Base-by-base conservation (phyloP, 2,888 invertebrate genomes). In the Anaspis maculata region DNA sequence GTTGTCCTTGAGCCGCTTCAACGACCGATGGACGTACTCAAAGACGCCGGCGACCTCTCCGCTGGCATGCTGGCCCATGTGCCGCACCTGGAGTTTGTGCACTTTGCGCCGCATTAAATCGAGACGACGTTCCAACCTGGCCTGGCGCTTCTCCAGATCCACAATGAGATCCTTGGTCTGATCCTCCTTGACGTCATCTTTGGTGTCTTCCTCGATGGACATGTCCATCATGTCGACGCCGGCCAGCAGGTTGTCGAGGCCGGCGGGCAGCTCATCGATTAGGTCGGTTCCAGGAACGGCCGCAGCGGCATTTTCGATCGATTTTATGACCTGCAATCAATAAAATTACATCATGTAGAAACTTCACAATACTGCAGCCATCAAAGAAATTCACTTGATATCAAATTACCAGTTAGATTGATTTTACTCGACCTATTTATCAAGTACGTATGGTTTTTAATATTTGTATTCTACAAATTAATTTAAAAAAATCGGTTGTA, bases 1-100 rank as follows among this genome's bases (percentile, higher is more conserved):
- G 13, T 13, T 28, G 27, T 59, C 56, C 42, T 58, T 57, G 15
- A 55, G 35, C 26, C 52, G 52, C 35, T 60, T 56, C 13, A 64
- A 13, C 10, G 36, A 30, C 3, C 81, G 70, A 40, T 83, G 80
- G 14, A 83, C 82, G 54, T 79, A 74, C 42, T 83, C 82, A 45
- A 85, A 77, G 32, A 88, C 77, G 3, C 84, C 83, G 13, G 77
- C 74, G 7, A 83, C 76, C 62, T 92, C 89, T 46, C 83, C 81
- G 30, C 83, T 79, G 14, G 80, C 71, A 60, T 89, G 86, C 41
- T 78, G 78, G 3, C 87, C 85, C 58, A 87, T 73, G 19, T 79
- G 69, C 31, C 79, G 72, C 0, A 80, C 76, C 59, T 91, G 88
- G 13, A 87, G 64, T 57, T 87, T 85, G 9, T 83, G 70, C 37